Percentiles rank a stretch among this genome's conserved stretches.
These are phyloP conservation scores for Drosophila athabasca DNA, from an alignment of 1,140 invertebrate species.

Conservation along the genomic window DNA sequence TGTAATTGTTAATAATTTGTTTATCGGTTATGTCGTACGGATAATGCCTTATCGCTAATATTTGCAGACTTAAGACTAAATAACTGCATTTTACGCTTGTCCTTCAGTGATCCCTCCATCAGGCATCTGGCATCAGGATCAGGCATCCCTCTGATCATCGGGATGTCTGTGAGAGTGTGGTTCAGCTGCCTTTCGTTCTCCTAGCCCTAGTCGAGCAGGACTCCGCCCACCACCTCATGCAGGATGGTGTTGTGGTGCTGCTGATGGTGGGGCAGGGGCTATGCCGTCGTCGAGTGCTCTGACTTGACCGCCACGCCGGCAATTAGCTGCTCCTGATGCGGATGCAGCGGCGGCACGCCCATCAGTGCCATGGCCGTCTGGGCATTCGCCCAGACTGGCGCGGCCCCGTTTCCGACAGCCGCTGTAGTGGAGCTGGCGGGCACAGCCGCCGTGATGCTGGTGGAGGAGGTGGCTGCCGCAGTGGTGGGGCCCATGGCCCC, in stretches of 20 bases:
- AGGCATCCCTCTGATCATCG: neutral
- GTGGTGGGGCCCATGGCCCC: constrained; percentile 55
- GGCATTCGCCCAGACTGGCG: constrained; percentile 62
- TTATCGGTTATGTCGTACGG: constrained; percentile 34
- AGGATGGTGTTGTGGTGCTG: constrained; percentile 23
- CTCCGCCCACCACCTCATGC: constrained; percentile 23
- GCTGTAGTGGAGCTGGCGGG: constrained; percentile 60
- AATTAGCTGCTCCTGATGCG: constrained; percentile 58
- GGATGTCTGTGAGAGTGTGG: constrained; percentile 1
- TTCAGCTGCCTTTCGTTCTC: constrained; percentile 13
- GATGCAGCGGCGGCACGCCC: constrained; percentile 64
- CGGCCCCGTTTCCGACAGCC: constrained; percentile 44
- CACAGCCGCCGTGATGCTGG: constrained; percentile 58
- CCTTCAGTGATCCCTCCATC: constrained; percentile 15
- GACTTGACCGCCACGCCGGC: constrained; percentile 58
- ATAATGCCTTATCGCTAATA: constrained; percentile 68
- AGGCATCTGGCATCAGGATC: neutral
- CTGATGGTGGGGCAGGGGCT: constrained; percentile 51
- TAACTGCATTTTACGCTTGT: constrained; percentile 79
- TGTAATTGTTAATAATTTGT: constrained; percentile 47
- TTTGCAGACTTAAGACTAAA: constrained; percentile 81
- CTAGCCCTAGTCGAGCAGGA: constrained; percentile 44
- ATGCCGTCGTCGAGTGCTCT: constrained; percentile 77
- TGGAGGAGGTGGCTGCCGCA: constrained; percentile 58
- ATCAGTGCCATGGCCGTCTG: constrained; percentile 74